Evolutionary conservation across 2,888 invertebrate genomes (phyloP).

Genomic region (Yponomeuta evonymella): DNA sequence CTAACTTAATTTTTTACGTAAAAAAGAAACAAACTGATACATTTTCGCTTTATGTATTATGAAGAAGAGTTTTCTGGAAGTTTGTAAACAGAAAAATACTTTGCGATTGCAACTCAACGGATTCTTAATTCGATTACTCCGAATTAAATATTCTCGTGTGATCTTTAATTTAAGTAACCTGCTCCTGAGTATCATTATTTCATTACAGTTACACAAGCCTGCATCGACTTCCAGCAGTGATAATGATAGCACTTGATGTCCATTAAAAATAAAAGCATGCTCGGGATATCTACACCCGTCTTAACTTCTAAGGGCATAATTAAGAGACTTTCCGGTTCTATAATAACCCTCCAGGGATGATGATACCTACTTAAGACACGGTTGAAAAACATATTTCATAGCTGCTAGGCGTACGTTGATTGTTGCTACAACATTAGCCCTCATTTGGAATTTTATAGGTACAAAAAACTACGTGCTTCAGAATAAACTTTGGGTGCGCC

Average conservation of each 20-base stretch:
- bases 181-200: neutral
- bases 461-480: neutral
- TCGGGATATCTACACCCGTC: slow-evolving; percentile 2
- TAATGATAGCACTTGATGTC: slow-evolving; percentile 4
- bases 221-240: neutral
- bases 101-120: neutral
- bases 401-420: neutral
- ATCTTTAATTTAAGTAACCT: neutral
- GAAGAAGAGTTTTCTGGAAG: too few species aligned
- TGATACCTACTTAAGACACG: neutral
- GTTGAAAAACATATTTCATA: slow-evolving; percentile 2
- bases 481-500: too few species aligned
- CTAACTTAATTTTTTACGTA: neutral
- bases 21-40: too few species aligned
- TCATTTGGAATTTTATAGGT: neutral
- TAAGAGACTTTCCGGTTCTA: slow-evolving; percentile 4
- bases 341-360: slow-evolving; percentile 8
- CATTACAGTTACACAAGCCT: neutral
- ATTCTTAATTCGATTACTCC: neutral
- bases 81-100: neutral
- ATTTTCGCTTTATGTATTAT: too few species aligned
- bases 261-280: slow-evolving; percentile 7
- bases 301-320: slow-evolving; percentile 7
- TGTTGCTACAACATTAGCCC: neutral
- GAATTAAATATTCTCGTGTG: neutral